phyloP scores from a whole-genome alignment of 2,888 invertebrate genomes.

The Cantharis flavilabris region DNA sequence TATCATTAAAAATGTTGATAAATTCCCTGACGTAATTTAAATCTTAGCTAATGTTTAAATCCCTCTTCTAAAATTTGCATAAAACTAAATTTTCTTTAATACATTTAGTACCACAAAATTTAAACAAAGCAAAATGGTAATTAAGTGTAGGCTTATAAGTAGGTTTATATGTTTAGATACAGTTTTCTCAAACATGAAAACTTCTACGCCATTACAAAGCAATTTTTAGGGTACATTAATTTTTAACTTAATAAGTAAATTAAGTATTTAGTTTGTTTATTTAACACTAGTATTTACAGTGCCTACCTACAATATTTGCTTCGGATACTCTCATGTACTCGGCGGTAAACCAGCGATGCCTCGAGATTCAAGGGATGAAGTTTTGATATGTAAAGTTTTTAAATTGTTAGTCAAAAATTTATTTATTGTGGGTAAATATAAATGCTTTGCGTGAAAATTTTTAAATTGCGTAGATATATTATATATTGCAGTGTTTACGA shows the following conservation, averaged over 20 bases:
- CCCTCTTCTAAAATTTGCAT: not conserved
- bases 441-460: too few species aligned
- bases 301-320: not conserved
- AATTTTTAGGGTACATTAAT: not conserved
- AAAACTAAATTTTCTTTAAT: not conserved
- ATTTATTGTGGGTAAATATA: too few species aligned
- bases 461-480: too few species aligned
- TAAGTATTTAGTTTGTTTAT: not conserved
- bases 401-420: not conserved
- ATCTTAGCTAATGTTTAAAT: not conserved
- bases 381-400: not conserved
- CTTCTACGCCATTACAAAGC: not conserved
- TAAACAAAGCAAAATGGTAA: not conserved
- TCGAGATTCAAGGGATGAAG: not conserved
- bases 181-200: not conserved
- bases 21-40: not conserved
- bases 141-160: not conserved
- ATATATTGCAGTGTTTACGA: too few species aligned
- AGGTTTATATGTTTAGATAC: not conserved
- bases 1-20: not conserved
- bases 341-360: not conserved
- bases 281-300: not conserved
- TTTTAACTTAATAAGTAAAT: not conserved
- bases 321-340: not conserved
- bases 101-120: not conserved